Evolutionary conservation across 2,888 invertebrate species (phyloP), one percentile per base, ranked within the genome.

Genomic region (Plemyria rubiginata): DNA sequence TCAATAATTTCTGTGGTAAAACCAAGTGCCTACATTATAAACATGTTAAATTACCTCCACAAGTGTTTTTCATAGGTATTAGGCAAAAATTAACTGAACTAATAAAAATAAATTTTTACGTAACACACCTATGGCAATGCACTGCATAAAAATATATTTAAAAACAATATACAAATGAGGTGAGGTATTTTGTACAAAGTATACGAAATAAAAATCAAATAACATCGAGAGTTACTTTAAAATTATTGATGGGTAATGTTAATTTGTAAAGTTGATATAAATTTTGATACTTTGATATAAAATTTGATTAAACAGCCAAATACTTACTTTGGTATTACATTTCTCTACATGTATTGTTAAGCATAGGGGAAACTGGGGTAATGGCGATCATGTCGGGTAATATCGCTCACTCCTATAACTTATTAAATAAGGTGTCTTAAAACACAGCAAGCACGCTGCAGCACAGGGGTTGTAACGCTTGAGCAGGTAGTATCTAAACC

Each of bases 251-350:
- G 8, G 13, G 46, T 50, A 51, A 15, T 48, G 16, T 52, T 15
- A 22, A 52, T 49, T 38, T 41, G 46, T 48, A 65, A 66, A 70
- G 67, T 71, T 65, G 72, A 74, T 75, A 70, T 57, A 74, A 78
- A 76, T 78, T 78, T 81, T 76, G 74, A 78, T 77, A 79, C 29
- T 8, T n/a, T n/a, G n/a, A n/a, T n/a, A n/a, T n/a, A n/a, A n/a
- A n/a, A 38, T 38, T 11, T 76, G 75, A 76, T 73, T 76, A 81
- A 38, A 83, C 80, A 82, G 82, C 82, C 83, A 80, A 84, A 83
- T 70, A 74, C 70, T 79, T 77, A 84, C 84, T 84, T 84, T 84
- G 84, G 84, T 84, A 82, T 79, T 71, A 58, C 50, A 55, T 46
- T 73, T 69, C 71, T 73, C 76, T 75, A 70, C 60, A 62, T 60